Conservation (phyloP, 2,888 invertebrate genomes). For the Dyspetes luteomarginatus region DNA sequence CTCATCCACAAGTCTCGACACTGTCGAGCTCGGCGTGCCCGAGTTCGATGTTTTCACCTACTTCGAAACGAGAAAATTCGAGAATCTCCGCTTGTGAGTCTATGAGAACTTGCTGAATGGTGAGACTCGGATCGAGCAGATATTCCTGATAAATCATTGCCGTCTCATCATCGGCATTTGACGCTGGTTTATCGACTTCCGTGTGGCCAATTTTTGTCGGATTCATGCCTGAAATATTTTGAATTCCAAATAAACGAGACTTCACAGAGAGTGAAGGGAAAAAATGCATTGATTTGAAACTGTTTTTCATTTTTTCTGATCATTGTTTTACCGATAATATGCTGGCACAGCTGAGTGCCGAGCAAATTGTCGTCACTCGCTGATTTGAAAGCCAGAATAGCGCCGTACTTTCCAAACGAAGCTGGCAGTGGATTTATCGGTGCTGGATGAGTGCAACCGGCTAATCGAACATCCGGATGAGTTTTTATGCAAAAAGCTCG, state of each 20-base stretch:
- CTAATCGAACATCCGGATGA: slow-evolving; percentile 85
- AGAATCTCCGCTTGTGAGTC: slow-evolving; percentile 88
- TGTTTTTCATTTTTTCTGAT: too few species aligned
- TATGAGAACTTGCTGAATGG: slow-evolving; percentile 89
- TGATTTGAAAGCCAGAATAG: slow-evolving; percentile 89
- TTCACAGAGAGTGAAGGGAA: not conserved
- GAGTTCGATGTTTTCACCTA: slow-evolving; percentile 87
- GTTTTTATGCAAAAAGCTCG: slow-evolving; percentile 91
- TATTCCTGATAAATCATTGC: slow-evolving; percentile 94
- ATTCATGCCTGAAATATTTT: slow-evolving; percentile 86
- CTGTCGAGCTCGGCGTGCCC: slow-evolving; percentile 85
- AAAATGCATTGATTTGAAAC: not conserved
- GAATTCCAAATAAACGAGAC: slow-evolving; percentile 31
- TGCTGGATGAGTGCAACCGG: slow-evolving; percentile 93
- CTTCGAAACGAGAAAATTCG: slow-evolving; percentile 94
- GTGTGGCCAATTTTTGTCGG: slow-evolving; percentile 90
- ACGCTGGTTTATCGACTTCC: slow-evolving; percentile 86
- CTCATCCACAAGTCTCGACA: slow-evolving; percentile 87
- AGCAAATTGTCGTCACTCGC: slow-evolving; percentile 82
- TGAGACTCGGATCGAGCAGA: slow-evolving; percentile 90
- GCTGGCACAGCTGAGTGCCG: slow-evolving; percentile 93
- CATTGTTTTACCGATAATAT: slow-evolving; percentile 89
- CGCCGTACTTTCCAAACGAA: slow-evolving; percentile 93
- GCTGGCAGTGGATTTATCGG: slow-evolving; percentile 84
- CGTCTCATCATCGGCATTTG: slow-evolving; percentile 90